Evolutionary conservation across 2,888 invertebrate genomes (phyloP).

Genomic region (Orchestes rusci): DNA sequence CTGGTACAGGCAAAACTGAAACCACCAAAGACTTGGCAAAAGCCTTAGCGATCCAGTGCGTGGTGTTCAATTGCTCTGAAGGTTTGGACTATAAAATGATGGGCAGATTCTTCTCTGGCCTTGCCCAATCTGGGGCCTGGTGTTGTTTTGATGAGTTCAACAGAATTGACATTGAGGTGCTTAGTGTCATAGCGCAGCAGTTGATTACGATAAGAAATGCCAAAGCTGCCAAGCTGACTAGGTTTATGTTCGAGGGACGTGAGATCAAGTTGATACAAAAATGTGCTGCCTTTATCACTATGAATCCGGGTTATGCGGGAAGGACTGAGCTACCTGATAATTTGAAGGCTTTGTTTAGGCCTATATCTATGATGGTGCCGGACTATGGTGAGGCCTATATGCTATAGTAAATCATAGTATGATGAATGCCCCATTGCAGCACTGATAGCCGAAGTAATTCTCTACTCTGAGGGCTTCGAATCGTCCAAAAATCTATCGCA

Average conservation of each 20-base stretch:
- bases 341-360: conserved; percentile 78
- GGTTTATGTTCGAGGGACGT: conserved; percentile 85
- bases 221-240: conserved; percentile 59
- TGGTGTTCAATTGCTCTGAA: conserved; percentile 89
- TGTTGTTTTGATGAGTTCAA: conserved; percentile 92
- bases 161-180: conserved; percentile 82
- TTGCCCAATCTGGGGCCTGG: conserved; percentile 88
- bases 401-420: neutral
- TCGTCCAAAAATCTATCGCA: conserved; percentile 79
- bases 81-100: conserved; percentile 72
- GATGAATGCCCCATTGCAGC: conserved; percentile 48
- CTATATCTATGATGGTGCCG: conserved; percentile 89
- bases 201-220: conserved; percentile 83
- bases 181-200: conserved; percentile 86
- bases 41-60: conserved; percentile 80
- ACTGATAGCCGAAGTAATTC: conserved; percentile 81
- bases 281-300: conserved; percentile 83
- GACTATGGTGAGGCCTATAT: conserved; percentile 66
- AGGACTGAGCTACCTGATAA: conserved; percentile 85
- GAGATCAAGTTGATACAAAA: conserved; percentile 75
- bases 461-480: conserved; percentile 91
- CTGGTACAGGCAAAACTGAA: conserved; percentile 86
- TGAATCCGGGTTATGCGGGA: conserved; percentile 90
- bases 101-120: conserved; percentile 84
- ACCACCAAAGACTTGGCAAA: conserved; percentile 87